Percentiles rank a stretch among this genome's conserved stretches.
Conservation (phyloP, 2,888 invertebrate species). For the Cheilosia vulpina region DNA sequence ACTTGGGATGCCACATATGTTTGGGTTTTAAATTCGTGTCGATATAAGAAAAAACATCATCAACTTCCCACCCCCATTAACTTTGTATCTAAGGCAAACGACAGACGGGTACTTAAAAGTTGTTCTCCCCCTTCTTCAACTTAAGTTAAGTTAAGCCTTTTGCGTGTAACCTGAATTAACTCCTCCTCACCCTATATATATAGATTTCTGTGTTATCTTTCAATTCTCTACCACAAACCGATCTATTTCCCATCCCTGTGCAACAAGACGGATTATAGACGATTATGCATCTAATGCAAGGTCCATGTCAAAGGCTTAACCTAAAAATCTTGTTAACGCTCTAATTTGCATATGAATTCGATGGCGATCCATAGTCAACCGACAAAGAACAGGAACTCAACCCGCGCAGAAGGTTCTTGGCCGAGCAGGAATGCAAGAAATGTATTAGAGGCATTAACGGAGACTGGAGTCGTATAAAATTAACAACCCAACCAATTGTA, state of each 20-base stretch:
- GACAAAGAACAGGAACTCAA: background rate
- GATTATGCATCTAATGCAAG: constrained; percentile 61
- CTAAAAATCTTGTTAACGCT: constrained; percentile 34
- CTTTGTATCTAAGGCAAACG: constrained; percentile 6
- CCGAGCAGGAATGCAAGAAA: constrained; percentile 35
- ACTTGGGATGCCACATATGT: constrained; percentile 52
- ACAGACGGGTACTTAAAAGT: constrained; percentile 23
- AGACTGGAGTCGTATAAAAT: constrained; percentile 58
- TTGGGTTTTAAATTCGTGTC: constrained; percentile 20
- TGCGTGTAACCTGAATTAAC: constrained; percentile 40
- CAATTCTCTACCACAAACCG: constrained; percentile 1
- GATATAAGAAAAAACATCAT: constrained; percentile 21
- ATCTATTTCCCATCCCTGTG: constrained; percentile 8
- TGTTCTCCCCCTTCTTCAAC: background rate
- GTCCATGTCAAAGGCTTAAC: constrained; percentile 58
- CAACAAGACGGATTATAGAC: constrained; percentile 50
- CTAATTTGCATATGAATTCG: constrained; percentile 66
- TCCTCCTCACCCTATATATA: background rate
- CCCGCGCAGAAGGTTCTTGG: background rate
- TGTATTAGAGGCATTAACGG: constrained; percentile 59
- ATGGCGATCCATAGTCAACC: constrained; percentile 28
- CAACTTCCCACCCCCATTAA: constrained; percentile 34
- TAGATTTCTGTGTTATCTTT: constrained; percentile 6
- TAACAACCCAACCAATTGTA: constrained; percentile 54
- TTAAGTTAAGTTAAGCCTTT: constrained; percentile 57